Evolutionary conservation across 2,888 invertebrate species (phyloP), one percentile per base, ranked within the genome.

Genomic region (Callosobruchus maculatus): DNA sequence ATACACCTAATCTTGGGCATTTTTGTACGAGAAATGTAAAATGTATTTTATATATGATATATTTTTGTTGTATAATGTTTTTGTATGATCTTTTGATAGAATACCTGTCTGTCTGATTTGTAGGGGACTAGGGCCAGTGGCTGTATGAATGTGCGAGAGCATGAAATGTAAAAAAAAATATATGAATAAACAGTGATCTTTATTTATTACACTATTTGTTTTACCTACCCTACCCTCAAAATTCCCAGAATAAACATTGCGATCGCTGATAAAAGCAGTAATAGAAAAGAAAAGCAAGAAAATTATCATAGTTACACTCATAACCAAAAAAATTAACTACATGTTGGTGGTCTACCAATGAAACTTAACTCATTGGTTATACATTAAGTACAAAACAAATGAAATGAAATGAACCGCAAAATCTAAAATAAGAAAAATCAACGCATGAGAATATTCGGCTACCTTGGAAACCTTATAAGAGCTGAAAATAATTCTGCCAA

Each of bases 61-160:
- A 81, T 80, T 82, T 81, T 80, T 83, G 80, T 81, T 83, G 78
- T 79, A 79, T 82, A 81, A 77, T 81, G 80, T 81, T 67, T 81
- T 72, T 77, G 78, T 81, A 78, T 82, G 79, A 49, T 49, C 79
- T 75, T 77, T 49, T 72, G 78, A 78, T 79, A 76, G 77, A 78
- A 78, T 76, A 82, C 79, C 78, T 81, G 81, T 82, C 77, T 81
- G 82, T 81, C 82, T 20, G 26, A 71, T 80, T 49, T 18, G 80
- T 82, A 82, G 77, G 85, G 86, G 85, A 86, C 85, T 77, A 78
- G 83, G 85, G 85, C 85, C 86, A 86, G 85, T 86, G 84, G 81
- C 80, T 79, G 80, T 79, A 80, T 71, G 75, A 70, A 72, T 76
- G 76, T 70, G 75, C 77, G 77, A 74, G 20, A 70, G 73, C 71